phyloP scores from a whole-genome alignment of 2,888 invertebrate species.

The Thecophora atra region DNA sequence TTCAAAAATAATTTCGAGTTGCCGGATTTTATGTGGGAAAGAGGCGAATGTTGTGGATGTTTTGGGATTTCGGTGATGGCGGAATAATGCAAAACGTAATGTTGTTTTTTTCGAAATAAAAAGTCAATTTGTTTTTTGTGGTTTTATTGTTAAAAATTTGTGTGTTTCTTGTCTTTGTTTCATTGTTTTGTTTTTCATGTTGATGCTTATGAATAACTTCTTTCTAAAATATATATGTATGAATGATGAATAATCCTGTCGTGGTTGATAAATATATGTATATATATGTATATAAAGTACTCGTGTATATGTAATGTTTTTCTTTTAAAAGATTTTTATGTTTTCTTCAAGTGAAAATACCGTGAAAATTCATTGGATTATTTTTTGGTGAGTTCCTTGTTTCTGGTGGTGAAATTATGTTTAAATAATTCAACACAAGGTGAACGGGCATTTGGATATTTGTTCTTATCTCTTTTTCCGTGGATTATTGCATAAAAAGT shows the following conservation, averaged over 20 bases:
- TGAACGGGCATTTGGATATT: not conserved
- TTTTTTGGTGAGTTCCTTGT: not conserved
- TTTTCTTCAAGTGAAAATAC: too few relatives aligned
- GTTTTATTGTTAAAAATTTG: conserved; percentile 44
- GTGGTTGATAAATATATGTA: conserved; percentile 17
- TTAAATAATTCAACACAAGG: not conserved
- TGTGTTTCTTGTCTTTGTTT: conserved; percentile 48
- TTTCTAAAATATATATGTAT: conserved; percentile 41
- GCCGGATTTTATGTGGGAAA: too few relatives aligned
- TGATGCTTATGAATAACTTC: conserved; percentile 30
- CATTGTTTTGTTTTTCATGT: conserved; percentile 43
- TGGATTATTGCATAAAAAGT: conserved; percentile 40
- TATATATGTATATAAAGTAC: conserved; percentile 31
- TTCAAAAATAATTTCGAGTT: not conserved
- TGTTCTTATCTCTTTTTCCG: not conserved
- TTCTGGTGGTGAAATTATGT: not conserved
- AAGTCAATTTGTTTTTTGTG: conserved; percentile 44
- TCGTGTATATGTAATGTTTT: too few relatives aligned
- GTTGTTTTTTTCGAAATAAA: conserved; percentile 35
- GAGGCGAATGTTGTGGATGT: too few relatives aligned
- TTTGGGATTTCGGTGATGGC: too few relatives aligned
- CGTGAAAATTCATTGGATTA: too few relatives aligned
- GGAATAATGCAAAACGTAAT: not conserved
- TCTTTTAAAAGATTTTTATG: too few relatives aligned
- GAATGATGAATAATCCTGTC: conserved; percentile 36